phyloP scores from a whole-genome alignment of 2,888 invertebrate genomes.

The Noctua fimbriata region DNA sequence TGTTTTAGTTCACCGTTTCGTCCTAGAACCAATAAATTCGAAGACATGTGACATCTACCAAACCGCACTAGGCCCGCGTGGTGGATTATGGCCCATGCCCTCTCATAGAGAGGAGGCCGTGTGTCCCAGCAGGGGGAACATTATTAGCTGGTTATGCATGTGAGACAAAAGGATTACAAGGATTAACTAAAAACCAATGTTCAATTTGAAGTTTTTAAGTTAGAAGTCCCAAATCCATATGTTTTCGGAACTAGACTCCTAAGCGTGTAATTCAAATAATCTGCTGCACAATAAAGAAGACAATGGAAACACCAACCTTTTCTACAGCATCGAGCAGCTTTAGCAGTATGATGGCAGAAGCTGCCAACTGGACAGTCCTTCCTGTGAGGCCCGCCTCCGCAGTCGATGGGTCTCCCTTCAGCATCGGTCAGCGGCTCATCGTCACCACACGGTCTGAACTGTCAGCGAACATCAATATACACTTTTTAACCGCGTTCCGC shows the following conservation, averaged over 20 bases:
- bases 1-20: too few species aligned
- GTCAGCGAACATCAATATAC: background rate
- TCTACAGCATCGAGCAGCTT: conserved; percentile 95
- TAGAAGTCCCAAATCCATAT: background rate
- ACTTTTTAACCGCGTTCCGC: background rate
- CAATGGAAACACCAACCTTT: conserved; percentile 90
- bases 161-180: background rate
- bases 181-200: too few species aligned
- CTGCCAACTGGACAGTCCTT: conserved; percentile 95
- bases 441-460: conserved; percentile 94
- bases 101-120: too few species aligned
- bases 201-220: background rate
- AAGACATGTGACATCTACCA: too few species aligned
- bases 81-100: too few species aligned
- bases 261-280: background rate
- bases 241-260: background rate
- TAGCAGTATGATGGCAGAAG: conserved; percentile 96
- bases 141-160: background rate
- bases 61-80: too few species aligned
- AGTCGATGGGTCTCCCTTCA: conserved; percentile 93
- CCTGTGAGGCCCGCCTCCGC: conserved; percentile 94
- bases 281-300: background rate
- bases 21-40: too few species aligned
- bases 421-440: conserved; percentile 93
- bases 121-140: too few species aligned